Percentiles rank a stretch among this genome's conserved stretches.
These are phyloP conservation scores for Cuniculus paca DNA, from an alignment of 2,797 vertebrate genomes.

Conservation along the genomic window DNA sequence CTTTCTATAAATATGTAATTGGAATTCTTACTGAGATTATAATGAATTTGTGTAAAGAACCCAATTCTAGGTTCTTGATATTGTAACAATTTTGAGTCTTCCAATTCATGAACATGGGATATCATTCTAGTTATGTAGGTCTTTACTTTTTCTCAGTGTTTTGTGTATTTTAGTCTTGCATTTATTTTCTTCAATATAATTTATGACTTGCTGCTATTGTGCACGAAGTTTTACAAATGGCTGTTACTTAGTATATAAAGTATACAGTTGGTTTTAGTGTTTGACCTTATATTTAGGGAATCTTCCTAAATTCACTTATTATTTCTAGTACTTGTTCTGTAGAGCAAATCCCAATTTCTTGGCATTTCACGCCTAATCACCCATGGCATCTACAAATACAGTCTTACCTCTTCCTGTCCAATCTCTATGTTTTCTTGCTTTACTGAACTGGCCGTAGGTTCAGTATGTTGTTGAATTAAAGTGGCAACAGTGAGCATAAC, in stretches of 20 bases:
- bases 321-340: not conserved
- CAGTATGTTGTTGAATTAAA: not conserved
- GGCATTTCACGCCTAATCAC: not conserved
- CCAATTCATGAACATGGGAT: not conserved
- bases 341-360: not conserved
- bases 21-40: not conserved
- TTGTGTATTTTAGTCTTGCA: not conserved
- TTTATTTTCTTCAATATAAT: slow-evolving; percentile 36
- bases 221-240: slow-evolving; percentile 14
- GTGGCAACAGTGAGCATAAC: not conserved
- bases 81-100: slow-evolving; percentile 17
- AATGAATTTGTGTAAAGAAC: not conserved
- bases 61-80: not conserved
- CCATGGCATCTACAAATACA: not conserved
- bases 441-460: not conserved
- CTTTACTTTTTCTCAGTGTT: not conserved
- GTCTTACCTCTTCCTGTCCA: not conserved
- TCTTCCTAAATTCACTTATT: slow-evolving; percentile 1
- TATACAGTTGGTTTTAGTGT: not conserved
- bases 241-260: not conserved
- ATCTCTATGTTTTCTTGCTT: not conserved
- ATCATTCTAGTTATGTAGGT: slow-evolving; percentile 34
- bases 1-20: not conserved
- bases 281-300: not conserved
- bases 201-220: not conserved